A percentile compares a stretch with the other conserved stretches of the same genome.
Evolutionary conservation across 2,113 vertebrate genomes (phyloP).

Genomic region (Salminus brasiliensis): DNA sequence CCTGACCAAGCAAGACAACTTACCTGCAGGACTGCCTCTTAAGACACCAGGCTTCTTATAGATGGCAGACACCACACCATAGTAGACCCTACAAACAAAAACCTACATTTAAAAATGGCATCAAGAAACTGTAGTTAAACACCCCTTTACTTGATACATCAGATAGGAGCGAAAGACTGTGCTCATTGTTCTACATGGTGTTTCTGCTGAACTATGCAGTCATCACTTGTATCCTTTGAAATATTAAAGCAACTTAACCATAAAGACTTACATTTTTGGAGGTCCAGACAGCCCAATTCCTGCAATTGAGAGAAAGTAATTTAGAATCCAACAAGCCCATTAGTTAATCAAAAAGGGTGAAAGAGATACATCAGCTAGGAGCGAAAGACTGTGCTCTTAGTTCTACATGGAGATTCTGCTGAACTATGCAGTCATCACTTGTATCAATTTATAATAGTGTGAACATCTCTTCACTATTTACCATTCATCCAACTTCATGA

Average conservation of each 20-base stretch:
- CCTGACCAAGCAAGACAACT: too few relatives aligned
- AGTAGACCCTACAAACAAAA: too few relatives aligned
- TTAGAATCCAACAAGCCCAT: not conserved
- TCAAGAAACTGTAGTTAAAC: too few relatives aligned
- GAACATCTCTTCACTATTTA: not conserved
- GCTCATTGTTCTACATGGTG: constrained; percentile 62
- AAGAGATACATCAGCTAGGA: constrained; percentile 70
- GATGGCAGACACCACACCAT: too few relatives aligned
- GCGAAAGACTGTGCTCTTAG: constrained; percentile 69
- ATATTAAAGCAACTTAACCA: not conserved
- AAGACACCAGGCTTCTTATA: too few relatives aligned
- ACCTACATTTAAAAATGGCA: too few relatives aligned
- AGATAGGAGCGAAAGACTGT: constrained; percentile 76
- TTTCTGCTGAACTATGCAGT: constrained; percentile 82
- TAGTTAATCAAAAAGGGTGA: too few relatives aligned
- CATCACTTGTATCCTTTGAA: constrained; percentile 60
- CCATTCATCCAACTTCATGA: not conserved
- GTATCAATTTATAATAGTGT: not conserved
- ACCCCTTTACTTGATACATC: too few relatives aligned
- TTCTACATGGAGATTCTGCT: constrained; percentile 76
- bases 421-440: constrained; percentile 80
- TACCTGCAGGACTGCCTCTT: too few relatives aligned
- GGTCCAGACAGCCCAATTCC: not conserved
- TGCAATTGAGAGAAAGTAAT: not conserved
- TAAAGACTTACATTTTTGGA: not conserved